Evolutionary conservation across 2,797 vertebrate genomes (phyloP).

Genomic region (Squalus acanthias): DNA sequence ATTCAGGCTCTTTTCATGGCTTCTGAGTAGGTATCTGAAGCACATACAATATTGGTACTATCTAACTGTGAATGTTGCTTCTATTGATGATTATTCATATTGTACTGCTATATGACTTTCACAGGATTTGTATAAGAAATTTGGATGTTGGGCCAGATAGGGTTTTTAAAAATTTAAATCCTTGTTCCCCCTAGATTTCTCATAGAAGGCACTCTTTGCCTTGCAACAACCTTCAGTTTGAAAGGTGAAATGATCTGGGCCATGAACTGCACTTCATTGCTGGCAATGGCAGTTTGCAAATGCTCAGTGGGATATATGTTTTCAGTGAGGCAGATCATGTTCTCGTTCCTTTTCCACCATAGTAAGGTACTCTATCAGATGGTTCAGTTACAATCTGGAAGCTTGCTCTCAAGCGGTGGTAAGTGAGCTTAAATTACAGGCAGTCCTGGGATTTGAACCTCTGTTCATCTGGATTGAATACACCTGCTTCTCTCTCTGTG

Average conservation of each 20-base stretch:
- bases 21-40: conserved; percentile 61
- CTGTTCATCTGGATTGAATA: neutral
- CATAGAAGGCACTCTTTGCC: neutral
- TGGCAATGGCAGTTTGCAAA: neutral
- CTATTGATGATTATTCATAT: neutral
- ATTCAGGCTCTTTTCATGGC: conserved; percentile 74
- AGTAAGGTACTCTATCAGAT: neutral
- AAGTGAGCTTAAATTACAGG: neutral
- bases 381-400: neutral
- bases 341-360: neutral
- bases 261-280: neutral
- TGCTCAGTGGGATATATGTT: neutral
- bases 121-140: neutral
- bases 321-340: neutral
- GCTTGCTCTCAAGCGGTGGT: neutral
- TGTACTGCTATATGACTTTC: neutral
- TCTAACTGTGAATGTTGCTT: neutral
- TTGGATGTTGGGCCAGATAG: neutral
- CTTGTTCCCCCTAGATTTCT: neutral
- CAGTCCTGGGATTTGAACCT: neutral
- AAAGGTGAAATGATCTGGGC: neutral
- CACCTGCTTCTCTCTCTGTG: neutral
- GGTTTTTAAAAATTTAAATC: neutral
- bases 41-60: neutral
- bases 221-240: neutral